A percentile compares a stretch with the other conserved stretches of the same genome.
These are phyloP conservation scores for Nymphalis c-album DNA, from an alignment of 2,888 invertebrate species.

Conservation along the genomic window DNA sequence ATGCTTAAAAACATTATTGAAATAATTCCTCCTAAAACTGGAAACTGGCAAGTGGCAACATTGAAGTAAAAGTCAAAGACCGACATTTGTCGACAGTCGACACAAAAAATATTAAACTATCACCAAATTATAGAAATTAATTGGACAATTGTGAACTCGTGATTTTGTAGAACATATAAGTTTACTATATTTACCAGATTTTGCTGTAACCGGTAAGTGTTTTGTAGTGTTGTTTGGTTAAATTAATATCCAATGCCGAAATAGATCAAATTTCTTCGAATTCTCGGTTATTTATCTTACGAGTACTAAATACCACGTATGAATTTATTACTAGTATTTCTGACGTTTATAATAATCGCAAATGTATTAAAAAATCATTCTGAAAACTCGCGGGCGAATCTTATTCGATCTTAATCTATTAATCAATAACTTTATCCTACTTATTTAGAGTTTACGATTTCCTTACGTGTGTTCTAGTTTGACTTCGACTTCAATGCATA, in stretches of 20 bases:
- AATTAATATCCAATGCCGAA: conserved; percentile 26
- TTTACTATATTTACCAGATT: neutral
- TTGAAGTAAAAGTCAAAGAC: conserved; percentile 26
- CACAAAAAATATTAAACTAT: conserved; percentile 34
- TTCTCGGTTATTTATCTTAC: conserved; percentile 30
- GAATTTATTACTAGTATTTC: conserved; percentile 2
- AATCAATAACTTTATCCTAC: conserved; percentile 8
- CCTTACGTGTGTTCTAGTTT: too few species aligned
- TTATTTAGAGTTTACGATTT: too few species aligned
- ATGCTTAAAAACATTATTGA: too few species aligned
- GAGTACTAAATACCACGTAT: conserved; percentile 21
- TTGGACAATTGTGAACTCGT: conserved; percentile 22
- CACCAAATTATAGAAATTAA: conserved; percentile 26
- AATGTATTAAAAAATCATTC: neutral
- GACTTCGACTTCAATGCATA: too few species aligned
- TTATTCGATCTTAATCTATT: neutral
- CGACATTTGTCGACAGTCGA: conserved; percentile 30
- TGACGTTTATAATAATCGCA: neutral
- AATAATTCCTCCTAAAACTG: neutral
- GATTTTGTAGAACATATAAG: conserved; percentile 16
- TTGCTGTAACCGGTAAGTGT: conserved; percentile 26
- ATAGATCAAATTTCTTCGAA: conserved; percentile 34
- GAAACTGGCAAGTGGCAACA: conserved; percentile 25
- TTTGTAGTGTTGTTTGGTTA: conserved; percentile 15
- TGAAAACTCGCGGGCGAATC: neutral